These are phyloP conservation scores for Glaucomys volans DNA, from an alignment of 2,113 vertebrate genomes.

Conservation along the genomic window DNA sequence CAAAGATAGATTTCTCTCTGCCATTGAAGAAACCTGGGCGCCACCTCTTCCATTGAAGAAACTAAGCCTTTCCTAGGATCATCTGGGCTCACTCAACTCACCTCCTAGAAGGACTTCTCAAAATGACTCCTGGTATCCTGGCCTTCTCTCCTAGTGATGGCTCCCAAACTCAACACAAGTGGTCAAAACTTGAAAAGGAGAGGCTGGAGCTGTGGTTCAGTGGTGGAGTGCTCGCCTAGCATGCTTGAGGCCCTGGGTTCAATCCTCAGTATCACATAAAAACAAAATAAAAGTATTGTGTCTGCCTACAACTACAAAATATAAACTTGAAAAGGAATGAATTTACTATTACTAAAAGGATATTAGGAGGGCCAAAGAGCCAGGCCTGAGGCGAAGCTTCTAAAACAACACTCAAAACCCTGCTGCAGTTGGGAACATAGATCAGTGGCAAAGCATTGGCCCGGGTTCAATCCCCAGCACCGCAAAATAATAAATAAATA, in stretches of 20 bases:
- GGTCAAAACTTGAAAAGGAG: constrained; percentile 46
- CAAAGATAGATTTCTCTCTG: neutral
- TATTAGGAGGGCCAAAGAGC: neutral
- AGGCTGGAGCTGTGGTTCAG: too few species aligned
- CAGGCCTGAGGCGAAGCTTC: neutral
- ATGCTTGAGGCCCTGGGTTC: too few species aligned
- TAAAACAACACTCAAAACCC: neutral
- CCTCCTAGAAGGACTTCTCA: neutral
- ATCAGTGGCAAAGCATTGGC: too few species aligned
- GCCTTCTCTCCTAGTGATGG: neutral
- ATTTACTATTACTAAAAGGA: constrained; percentile 19
- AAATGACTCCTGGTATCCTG: neutral
- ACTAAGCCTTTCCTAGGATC: neutral
- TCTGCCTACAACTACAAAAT: too few species aligned
- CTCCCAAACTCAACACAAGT: neutral
- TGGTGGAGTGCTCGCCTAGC: too few species aligned
- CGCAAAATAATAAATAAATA: too few species aligned
- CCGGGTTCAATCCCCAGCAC: too few species aligned
- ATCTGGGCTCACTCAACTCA: neutral
- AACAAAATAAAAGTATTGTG: too few species aligned
- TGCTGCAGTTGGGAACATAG: neutral
- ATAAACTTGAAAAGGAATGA: constrained; percentile 46
- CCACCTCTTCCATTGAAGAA: neutral
- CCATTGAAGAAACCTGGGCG: neutral
- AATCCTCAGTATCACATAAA: too few species aligned